Evolutionary conservation across 2,113 vertebrate genomes (phyloP).

Genomic region (Cinclus cinclus): DNA sequence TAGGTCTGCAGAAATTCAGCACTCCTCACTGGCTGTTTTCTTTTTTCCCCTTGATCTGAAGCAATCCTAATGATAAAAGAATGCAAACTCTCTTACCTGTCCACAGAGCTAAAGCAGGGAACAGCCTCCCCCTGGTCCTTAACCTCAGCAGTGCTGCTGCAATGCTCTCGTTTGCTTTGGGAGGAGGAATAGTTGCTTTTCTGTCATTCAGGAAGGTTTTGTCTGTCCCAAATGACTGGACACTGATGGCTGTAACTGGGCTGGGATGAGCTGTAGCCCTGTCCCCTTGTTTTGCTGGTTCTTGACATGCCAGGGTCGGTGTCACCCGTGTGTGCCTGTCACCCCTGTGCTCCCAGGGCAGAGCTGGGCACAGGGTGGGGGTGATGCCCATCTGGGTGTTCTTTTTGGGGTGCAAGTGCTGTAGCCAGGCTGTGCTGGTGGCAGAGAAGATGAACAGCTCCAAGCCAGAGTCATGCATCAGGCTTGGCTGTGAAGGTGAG

Average conservation of each 20-base stretch:
- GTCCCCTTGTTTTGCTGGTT: not conserved
- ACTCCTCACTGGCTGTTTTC: not conserved
- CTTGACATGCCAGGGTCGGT: accelerated
- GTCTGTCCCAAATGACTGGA: not conserved
- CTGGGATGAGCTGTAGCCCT: not conserved
- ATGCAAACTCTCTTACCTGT: not conserved
- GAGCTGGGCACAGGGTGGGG: not conserved
- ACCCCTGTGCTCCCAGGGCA: not conserved
- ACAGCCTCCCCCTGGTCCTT: not conserved
- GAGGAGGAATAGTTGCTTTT: not conserved
- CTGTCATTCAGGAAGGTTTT: not conserved
- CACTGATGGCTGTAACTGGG: not conserved
- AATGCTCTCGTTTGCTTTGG: not conserved
- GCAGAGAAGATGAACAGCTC: not conserved
- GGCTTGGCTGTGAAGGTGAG: accelerated
- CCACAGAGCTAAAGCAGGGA: not conserved
- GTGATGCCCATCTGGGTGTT: accelerated
- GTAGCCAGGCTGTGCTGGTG: not conserved
- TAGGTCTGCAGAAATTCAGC: not conserved
- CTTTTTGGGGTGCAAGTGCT: not conserved
- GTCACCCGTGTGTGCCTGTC: accelerated
- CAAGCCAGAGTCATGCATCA: accelerated
- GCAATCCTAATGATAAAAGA: not conserved
- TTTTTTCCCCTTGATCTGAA: not conserved
- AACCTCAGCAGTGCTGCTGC: not conserved